A percentile compares a stretch with the other conserved stretches of the same genome.
These are phyloP conservation scores for Solea solea DNA, from an alignment of 2,113 vertebrate species.

Conservation along the genomic window DNA sequence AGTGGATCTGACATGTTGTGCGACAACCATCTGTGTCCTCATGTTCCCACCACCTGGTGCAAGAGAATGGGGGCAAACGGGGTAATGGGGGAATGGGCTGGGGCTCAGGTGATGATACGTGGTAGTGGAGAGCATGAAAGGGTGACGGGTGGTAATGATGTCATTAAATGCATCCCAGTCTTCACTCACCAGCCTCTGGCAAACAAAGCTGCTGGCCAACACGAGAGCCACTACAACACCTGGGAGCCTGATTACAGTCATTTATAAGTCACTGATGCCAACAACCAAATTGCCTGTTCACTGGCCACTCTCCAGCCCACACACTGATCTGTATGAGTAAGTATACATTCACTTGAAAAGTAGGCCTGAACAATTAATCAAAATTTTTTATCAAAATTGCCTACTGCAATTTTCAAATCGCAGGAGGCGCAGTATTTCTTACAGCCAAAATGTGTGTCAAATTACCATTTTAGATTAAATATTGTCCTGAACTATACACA, in stretches of 20 bases:
- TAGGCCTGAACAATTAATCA: no score
- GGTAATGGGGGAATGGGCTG: slow-evolving; percentile 34
- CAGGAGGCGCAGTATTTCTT: no score
- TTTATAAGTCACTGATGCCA: slow-evolving; percentile 53
- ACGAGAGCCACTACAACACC: slow-evolving; percentile 52
- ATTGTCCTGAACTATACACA: no score
- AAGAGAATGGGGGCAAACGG: slow-evolving; percentile 25
- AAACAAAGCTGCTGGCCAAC: slow-evolving; percentile 39
- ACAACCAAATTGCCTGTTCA: slow-evolving; percentile 35
- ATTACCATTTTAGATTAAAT: no score
- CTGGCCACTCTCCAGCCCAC: slow-evolving; percentile 33
- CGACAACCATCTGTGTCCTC: slow-evolving; percentile 65
- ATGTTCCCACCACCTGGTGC: slow-evolving; percentile 64
- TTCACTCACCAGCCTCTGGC: slow-evolving; percentile 23
- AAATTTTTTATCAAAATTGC: no score
- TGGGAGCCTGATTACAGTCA: slow-evolving; percentile 64
- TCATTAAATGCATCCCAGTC: slow-evolving; percentile 40
- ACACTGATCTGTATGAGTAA: slow-evolving; percentile 19
- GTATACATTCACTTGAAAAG: slow-evolving; percentile 7
- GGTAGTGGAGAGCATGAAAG: slow-evolving; percentile 19
- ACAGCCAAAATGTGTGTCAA: no score
- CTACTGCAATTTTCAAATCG: no score
- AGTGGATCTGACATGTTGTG: slow-evolving; percentile 55
- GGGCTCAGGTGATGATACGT: slow-evolving; percentile 60
- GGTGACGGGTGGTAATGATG: slow-evolving; percentile 54